These are phyloP conservation scores for Lipophrys pholis DNA, from an alignment of 2,113 vertebrate genomes.

Conservation along the genomic window DNA sequence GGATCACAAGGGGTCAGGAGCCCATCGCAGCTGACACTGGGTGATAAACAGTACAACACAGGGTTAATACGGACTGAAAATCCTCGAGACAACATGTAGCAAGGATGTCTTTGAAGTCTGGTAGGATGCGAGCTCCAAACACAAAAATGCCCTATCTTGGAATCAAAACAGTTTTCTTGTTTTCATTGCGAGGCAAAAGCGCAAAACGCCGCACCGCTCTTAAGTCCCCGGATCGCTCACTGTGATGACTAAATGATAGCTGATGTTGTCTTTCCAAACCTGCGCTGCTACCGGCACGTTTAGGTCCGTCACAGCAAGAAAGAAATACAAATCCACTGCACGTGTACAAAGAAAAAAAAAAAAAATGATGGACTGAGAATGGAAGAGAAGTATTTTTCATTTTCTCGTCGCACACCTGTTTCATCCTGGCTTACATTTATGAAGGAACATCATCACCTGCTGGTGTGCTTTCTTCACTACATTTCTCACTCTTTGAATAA, in stretches of 20 bases:
- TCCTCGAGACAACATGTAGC: too few species aligned
- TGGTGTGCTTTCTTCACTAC: constrained; percentile 12
- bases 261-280: constrained; percentile 30
- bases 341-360: constrained; percentile 13
- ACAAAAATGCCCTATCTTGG: too few species aligned
- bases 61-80: too few species aligned
- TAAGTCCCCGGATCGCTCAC: too few species aligned
- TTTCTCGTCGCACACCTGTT: not conserved
- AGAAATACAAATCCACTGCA: not conserved
- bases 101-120: too few species aligned
- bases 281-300: constrained; percentile 19
- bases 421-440: constrained; percentile 26
- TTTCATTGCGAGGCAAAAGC: too few species aligned
- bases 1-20: too few species aligned
- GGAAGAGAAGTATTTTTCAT: not conserved
- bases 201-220: too few species aligned
- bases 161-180: too few species aligned
- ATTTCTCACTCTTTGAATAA: not conserved
- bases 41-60: too few species aligned
- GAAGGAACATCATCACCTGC: constrained; percentile 40
- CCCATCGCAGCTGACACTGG: too few species aligned
- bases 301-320: constrained; percentile 30
- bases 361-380: constrained; percentile 2
- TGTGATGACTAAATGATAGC: not conserved
- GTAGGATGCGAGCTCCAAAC: too few species aligned